Conservation (phyloP, 2,797 vertebrate species). For the Pseudomugil tenellus region DNA sequence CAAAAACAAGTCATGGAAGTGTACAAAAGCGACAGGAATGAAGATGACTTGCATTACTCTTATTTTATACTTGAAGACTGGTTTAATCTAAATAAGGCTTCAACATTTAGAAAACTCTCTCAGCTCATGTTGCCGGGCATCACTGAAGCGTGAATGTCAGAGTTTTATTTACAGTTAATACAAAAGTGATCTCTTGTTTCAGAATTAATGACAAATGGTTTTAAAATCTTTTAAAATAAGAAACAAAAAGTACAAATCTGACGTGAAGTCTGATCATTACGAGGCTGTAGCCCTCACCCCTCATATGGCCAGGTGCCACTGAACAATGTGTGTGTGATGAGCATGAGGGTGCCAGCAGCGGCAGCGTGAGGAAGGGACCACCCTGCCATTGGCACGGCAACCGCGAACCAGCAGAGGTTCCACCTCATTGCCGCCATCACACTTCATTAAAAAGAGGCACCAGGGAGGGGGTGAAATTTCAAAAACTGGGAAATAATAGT, state of each 20-base stretch:
- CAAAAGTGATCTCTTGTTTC: slow-evolving; percentile 12
- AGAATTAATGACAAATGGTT: slow-evolving; percentile 29
- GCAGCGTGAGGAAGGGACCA: slow-evolving; percentile 65
- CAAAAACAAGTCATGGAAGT: slow-evolving; percentile 12
- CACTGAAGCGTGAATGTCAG: slow-evolving; percentile 24
- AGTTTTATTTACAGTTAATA: slow-evolving; percentile 22
- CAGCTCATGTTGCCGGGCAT: slow-evolving; percentile 12
- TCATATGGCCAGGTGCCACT: slow-evolving; percentile 69
- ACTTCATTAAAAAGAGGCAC: slow-evolving; percentile 71
- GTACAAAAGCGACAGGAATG: slow-evolving; percentile 1
- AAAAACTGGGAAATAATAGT: slow-evolving; percentile 17
- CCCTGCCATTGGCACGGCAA: slow-evolving; percentile 74
- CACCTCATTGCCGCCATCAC: slow-evolving; percentile 75
- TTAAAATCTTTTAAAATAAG: background rate
- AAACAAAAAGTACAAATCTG: slow-evolving; percentile 6
- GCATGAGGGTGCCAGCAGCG: slow-evolving; percentile 79
- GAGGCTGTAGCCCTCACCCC: slow-evolving; percentile 48
- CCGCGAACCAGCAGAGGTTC: slow-evolving; percentile 62
- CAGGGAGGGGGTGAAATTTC: slow-evolving; percentile 42
- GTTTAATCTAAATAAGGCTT: slow-evolving; percentile 3
- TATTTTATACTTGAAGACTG: background rate
- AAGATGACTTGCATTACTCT: background rate
- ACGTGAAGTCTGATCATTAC: slow-evolving; percentile 41
- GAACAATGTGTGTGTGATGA: slow-evolving; percentile 79
- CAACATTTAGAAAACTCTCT: slow-evolving; percentile 28